Evolutionary conservation across 2,797 vertebrate species (phyloP).

Genomic region (Crocodylus rhombifer): DNA sequence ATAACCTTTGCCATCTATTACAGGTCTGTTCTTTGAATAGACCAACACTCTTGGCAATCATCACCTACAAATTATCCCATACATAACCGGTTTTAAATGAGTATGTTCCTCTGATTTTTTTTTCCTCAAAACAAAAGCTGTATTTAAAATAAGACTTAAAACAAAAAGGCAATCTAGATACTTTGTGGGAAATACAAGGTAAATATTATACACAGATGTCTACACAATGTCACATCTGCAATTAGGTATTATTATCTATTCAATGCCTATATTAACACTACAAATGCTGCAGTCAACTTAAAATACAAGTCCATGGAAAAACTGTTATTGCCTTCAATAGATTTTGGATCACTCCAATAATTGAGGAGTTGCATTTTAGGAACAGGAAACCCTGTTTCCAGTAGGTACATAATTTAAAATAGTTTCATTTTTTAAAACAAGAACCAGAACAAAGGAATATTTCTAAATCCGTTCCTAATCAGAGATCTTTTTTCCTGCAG

Average conservation of each 20-base stretch:
- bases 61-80: conserved; percentile 6
- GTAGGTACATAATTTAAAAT: conserved; percentile 59
- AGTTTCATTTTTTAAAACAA: conserved; percentile 56
- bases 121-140: background rate
- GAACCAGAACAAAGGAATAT: conserved; percentile 58
- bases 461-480: conserved; percentile 41
- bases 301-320: background rate
- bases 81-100: background rate
- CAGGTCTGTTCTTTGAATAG: background rate
- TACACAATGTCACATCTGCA: background rate
- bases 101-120: background rate
- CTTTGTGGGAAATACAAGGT: conserved; percentile 42
- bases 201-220: conserved; percentile 36
- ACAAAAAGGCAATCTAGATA: conserved; percentile 23
- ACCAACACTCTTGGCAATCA: background rate
- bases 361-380: conserved; percentile 32
- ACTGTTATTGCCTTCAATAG: background rate
- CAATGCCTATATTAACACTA: conserved; percentile 43
- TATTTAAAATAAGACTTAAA: conserved; percentile 28
- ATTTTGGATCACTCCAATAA: background rate
- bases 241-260: conserved; percentile 13
- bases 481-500: conserved; percentile 46
- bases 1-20: background rate
- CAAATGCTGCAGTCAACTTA: conserved; percentile 1
- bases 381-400: conserved; percentile 51